Evolutionary conservation across 2,888 invertebrate genomes (phyloP), one percentile per base, ranked within the genome.

Genomic region (Calliopum simillimum): DNA sequence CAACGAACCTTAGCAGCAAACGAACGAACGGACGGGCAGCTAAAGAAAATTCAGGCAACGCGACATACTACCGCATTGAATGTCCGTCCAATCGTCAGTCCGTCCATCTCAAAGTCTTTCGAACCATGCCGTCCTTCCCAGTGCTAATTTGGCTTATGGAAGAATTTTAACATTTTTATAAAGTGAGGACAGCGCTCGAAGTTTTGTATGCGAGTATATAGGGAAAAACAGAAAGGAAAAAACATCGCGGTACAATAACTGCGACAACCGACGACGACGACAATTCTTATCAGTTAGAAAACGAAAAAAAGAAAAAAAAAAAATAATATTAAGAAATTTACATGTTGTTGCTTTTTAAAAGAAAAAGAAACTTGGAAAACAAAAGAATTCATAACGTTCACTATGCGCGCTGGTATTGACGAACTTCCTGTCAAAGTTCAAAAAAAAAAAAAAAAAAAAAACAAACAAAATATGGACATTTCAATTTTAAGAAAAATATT

Each of bases 371-470:
- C 49, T 61, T 65, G 19, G 70, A 70, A 70, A 70, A 75, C 75
- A 76, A 75, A 75, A 76, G 75, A 75, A 44, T 56, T 56, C 64
- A 68, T 62, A 62, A 65, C 47, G 72, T 14, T 62, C 58, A 43
- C 46, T 63, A 46, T 51, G 53, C n/a, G 53, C n/a, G n/a, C n/a
- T 66, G 63, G 61, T 53, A 66, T 44, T 58, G 53, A 53, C 49
- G n/a, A 65, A 77, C 76, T 77, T 77, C 77, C 77, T 77, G 77
- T 74, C 76, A 77, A 77, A 77, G 77, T 77, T 77, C 77, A 76
- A 71, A 73, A 64, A 71, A 33, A 64, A 53, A 51, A 64, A 47
- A 13, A 16, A 56, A 53, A 44, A 64, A 65, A 55, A 14, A 49
- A 43, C 46, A 44, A 41, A 51, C 21, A 66, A 59, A 56, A 71